Base-by-base conservation (phyloP, 2,797 vertebrate species). In the Mycteria americana region DNA sequence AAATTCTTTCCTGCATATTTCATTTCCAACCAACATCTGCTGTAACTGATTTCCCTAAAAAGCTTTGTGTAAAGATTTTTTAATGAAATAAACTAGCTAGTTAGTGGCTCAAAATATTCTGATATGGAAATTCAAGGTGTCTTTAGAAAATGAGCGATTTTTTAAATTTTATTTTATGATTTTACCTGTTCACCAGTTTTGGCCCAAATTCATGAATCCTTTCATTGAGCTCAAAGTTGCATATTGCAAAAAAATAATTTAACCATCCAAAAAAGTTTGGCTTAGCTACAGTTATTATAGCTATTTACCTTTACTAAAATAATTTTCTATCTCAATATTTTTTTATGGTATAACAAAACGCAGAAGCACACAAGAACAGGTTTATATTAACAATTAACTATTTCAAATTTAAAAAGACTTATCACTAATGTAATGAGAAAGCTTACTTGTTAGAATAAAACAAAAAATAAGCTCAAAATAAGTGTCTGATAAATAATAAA, bases 1-100 rank as follows among this genome's bases (percentile, higher is more conserved):
- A 88, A 91, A 84, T 68, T 31, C 4, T 78, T 81, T 75, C 62
- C 37, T 0, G 2, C 4, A 18, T 72, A 78, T 27, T 78, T 92
- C 2, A 63, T 59, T 92, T 81, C 31, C 57, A 78, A 24, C 53
- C 45, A 81, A 64, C 21, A 91, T 33, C 45, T 81, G 28, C 10
- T 62, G 5, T 37, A 81, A 88, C 6, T 77, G n/a, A 78, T 91
- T 92, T 80, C 31, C 60, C 28, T 60, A 60, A 84, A 92, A 93
- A 48, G 9, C 23, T 75, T 30, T 37, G 19, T 80, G 31, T 27
- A 56, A 84, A 72, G 17, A 78, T 30, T 68, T 82, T 92, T 85
- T 53, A 64, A 60, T 60, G 14, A 84, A 60, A 64, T 51, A 74
- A 88, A 74, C 16, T 31, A 65, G 10, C 24, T 46, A 57, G 39